Conservation (phyloP, 2,797 vertebrate species). For the Fringilla coelebs region DNA sequence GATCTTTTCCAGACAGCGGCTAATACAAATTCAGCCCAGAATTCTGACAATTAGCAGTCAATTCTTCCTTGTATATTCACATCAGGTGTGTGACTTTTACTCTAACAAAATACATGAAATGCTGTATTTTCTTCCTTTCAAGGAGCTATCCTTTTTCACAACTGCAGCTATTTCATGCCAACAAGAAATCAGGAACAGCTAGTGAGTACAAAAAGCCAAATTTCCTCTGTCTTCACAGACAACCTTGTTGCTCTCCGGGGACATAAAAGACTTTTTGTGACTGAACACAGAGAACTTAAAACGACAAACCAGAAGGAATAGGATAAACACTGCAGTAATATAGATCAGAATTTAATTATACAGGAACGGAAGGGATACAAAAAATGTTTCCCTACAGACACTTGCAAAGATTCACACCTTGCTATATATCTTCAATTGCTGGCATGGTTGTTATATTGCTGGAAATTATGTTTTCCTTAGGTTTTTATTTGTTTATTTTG, state of each 20-base stretch:
- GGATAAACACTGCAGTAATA: background rate
- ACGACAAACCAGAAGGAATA: background rate
- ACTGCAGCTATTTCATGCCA: background rate
- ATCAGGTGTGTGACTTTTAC: background rate
- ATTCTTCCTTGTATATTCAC: background rate
- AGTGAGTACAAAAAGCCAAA: background rate
- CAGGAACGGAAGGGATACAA: background rate
- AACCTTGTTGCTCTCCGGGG: accelerated
- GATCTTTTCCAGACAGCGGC: background rate
- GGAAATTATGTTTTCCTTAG: background rate
- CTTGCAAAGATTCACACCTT: background rate
- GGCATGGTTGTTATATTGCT: background rate
- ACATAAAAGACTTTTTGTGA: background rate
- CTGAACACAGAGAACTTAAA: background rate
- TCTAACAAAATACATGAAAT: background rate
- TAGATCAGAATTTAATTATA: background rate
- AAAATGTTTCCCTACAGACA: background rate
- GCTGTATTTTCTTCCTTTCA: background rate
- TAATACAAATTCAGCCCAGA: background rate
- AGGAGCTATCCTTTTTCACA: background rate
- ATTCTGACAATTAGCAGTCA: background rate
- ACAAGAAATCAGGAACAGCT: background rate
- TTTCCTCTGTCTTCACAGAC: background rate
- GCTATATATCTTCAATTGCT: background rate
- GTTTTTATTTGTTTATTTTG: background rate